Conservation (phyloP, 2,113 vertebrate species). For the Myotis lucifugus region DNA sequence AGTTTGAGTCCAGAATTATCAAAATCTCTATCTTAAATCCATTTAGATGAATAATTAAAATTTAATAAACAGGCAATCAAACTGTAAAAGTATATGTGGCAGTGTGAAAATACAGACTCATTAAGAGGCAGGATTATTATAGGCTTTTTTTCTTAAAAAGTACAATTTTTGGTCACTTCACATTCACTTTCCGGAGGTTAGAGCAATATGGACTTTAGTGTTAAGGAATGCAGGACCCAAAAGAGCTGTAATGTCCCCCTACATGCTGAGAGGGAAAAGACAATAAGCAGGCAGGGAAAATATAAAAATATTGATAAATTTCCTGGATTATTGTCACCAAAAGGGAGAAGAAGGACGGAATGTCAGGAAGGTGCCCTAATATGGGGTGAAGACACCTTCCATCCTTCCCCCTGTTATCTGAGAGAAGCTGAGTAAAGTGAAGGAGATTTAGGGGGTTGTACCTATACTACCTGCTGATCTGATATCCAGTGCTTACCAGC, state of each 20-base stretch:
- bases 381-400: background rate
- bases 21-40: background rate
- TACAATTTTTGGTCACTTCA: background rate
- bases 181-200: background rate
- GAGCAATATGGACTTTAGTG: background rate
- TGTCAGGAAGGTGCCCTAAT: background rate
- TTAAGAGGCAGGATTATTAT: constrained; percentile 39
- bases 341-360: background rate
- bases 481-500: background rate
- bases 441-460: background rate
- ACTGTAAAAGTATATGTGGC: background rate
- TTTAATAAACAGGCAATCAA: constrained; percentile 45
- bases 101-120: constrained; percentile 5
- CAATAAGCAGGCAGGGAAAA: background rate
- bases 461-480: accelerated
- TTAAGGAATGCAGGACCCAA: background rate
- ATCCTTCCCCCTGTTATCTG: background rate
- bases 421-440: background rate
- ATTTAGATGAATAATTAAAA: constrained; percentile 53
- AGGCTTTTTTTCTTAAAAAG: background rate
- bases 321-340: background rate
- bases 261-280: background rate
- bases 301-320: background rate
- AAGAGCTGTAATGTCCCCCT: background rate
- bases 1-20: background rate